Evolutionary conservation across 2,888 invertebrate species (phyloP), one percentile per base, ranked within the genome.

Genomic region (Phoenoteleia sp.): DNA sequence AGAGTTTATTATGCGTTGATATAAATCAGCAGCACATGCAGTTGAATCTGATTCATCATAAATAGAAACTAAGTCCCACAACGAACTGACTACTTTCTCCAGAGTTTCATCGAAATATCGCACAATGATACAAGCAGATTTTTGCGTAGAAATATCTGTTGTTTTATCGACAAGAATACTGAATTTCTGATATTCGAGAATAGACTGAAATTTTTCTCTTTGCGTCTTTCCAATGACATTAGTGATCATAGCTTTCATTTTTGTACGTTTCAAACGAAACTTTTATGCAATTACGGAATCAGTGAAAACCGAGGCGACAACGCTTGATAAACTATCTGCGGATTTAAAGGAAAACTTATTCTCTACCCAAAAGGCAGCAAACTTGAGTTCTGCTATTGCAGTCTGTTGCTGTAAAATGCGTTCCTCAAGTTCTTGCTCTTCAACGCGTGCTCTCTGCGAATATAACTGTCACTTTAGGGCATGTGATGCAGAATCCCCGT

Each of bases 141-240:
- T 81, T 9, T 79, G 19, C 6, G 67, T 54, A 4, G 81, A 64
- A 39, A 90, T 87, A 64, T 91, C 89, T 0, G 90, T 91, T 0
- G 88, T 87, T 84, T 89, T 89, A 67, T 90, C 89, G 1, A 87
- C 87, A 5, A 90, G 33, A 33, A 33, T 33, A 9, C 42, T 60
- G 13, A 60, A 60, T 60, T 60, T 60, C 19, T 60, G 60, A 23
- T 15, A 7, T 39, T 60, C 39, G 3, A 60, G 21, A 42, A 25
- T 42, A 19, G 19, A 3, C 21, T 33, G 17, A 1, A 58, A 13
- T 7, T 15, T 33, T 17, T 33, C 33, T 36, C 1, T 19, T 42
- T 42, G 39, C 23, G 23, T n/a, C 33, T 39, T 60, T 21, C 60
- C 42, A 7, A 33, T 23, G 3, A 25, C 17, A 9, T 33, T 1